Evolutionary conservation across 2,113 vertebrate species (phyloP), one percentile per base, ranked within the genome.

Genomic region (Centropus bengalensis): DNA sequence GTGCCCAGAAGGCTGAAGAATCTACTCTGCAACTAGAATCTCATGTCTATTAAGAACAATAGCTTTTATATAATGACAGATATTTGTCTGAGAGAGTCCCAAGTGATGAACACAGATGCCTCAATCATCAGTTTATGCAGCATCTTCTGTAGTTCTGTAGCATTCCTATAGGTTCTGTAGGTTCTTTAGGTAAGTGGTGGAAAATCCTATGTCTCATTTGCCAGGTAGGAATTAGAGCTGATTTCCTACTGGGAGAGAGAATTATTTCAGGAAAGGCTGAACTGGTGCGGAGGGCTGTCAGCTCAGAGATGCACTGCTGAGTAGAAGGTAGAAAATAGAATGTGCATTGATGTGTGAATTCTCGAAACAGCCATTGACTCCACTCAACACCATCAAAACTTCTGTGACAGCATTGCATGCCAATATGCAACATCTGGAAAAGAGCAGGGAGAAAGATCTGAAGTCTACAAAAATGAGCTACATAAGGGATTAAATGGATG

Each of bases 201-300:
- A 82, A 74, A 83, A 60, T 2, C 27, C 33, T 44, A 13, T 0
- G 0, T 51, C 19, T 73, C 3, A 1, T 22, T 82, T 82, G 14
- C 38, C 23, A 44, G 51, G 28, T 51, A 74, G 59, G 21, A 76
- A 40, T 73, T 11, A 26, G 62, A 79, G 33, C 19, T 66, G 22
- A 40, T 82, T 58, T 54, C 42, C 70, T 6, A 55, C 18, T 86
- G 22, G 28, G 18, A 23, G 24, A 71, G 14, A 7, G 18, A 14
- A 3, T 1, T 71, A 67, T 59, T 8, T 45, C 26, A 52, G 23
- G 28, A 91, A 88, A 91, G 33, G 27, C 42, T 77, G 47, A 28
- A 0, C 6, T 85, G 32, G 23, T 30, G 42, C 13, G 9, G 8
- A 27, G 14, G 2, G 23, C 59, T 32, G 38, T 70, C 42, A 55